Conservation (phyloP, 1,140 invertebrate genomes). For the Leptonema lineaticorne region DNA sequence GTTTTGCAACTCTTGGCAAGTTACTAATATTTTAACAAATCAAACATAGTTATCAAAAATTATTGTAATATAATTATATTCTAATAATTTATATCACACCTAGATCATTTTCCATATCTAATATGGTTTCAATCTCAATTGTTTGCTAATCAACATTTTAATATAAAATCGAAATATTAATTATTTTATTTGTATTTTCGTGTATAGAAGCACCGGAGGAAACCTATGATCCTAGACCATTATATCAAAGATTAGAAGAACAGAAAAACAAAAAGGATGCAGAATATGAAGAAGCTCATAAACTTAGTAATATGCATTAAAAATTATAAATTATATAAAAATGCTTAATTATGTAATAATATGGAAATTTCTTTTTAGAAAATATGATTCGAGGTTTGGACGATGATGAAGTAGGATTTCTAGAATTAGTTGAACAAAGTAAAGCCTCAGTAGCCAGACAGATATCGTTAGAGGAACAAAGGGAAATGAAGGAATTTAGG, state of each 20-base stretch:
- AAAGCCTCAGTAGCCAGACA: conserved; percentile 81
- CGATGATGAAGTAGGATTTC: conserved; percentile 92
- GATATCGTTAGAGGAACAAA: conserved; percentile 77
- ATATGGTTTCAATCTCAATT: too few relatives aligned
- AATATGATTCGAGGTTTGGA: conserved; percentile 94
- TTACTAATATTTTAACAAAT: too few relatives aligned
- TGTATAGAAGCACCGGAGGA: conserved; percentile 82
- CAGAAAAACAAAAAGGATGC: conserved; percentile 87
- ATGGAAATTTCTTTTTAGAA: conserved; percentile 60
- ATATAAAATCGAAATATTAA: too few relatives aligned
- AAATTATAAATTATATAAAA: background rate
- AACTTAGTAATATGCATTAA: conserved; percentile 70
- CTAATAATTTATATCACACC: too few relatives aligned
- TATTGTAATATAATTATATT: too few relatives aligned
- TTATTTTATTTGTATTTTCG: background rate
- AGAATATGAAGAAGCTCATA: conserved; percentile 93
- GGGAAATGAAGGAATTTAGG: conserved; percentile 81
- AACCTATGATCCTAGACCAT: conserved; percentile 74
- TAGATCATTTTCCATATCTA: too few relatives aligned
- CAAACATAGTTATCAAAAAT: too few relatives aligned
- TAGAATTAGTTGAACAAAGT: conserved; percentile 83
- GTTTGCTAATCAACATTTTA: too few relatives aligned
- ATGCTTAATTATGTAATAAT: background rate
- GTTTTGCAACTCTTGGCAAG: too few relatives aligned
- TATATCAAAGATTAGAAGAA: conserved; percentile 88